Base-by-base conservation (phyloP, 1,140 invertebrate species). In the Ips typographus region DNA sequence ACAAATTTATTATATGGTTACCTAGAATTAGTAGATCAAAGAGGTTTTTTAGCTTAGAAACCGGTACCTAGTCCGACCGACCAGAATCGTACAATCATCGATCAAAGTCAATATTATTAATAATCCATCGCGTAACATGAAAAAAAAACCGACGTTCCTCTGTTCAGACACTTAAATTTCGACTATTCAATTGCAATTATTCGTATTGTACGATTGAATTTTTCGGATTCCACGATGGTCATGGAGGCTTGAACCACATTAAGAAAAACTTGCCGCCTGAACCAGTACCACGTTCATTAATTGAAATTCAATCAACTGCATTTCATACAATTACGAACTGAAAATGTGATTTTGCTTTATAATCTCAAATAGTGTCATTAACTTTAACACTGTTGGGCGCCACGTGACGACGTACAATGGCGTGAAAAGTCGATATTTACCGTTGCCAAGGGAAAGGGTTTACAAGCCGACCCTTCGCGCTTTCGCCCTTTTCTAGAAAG, bases 51-150 rank as follows among this genome's bases (percentile, higher is more conserved):
- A 22, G 59, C n/a, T 41, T 51, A 36, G 56, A 40, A 67, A 44
- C 65, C 65, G 65, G 65, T 67, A 62, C 60, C 40, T 22, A 22
- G 22, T 22, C 68, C 72, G 73, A 68, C 70, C 68, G 71, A 52
- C 60, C 72, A 75, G 71, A 72, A 68, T 73, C 67, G 72, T 75
- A 70, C 57, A 70, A 63, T 59, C 71, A 78, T 78, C 77, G 74
- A 78, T 78, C 77, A 78, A 77, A 75, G 77, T 78, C 77, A 77
- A 75, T 74, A 75, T 69, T 76, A 76, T 76, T 78, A 76, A 76
- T 76, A 76, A 78, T 77, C 77, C 77, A 71, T 77, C 75, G 67
- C 58, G 63, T 56, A 70, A 70, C 59, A 61, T 72, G 64, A 69
- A 70, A 72, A 72, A 22, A 22, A 22, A 70, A 47, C 51, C 49